phyloP scores from a whole-genome alignment of 2,888 invertebrate species.

The Selenia dentaria region DNA sequence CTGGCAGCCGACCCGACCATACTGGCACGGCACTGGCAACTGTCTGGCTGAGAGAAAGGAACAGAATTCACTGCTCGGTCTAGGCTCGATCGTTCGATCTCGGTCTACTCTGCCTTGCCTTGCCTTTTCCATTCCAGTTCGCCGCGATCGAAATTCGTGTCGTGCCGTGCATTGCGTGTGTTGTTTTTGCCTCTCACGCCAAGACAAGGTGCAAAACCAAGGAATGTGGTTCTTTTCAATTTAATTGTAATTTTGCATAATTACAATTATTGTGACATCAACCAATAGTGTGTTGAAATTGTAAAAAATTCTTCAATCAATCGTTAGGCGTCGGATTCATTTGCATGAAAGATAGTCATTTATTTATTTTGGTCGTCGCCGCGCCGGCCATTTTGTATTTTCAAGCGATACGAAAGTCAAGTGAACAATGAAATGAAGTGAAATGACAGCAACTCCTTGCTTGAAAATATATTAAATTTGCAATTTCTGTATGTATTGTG shows the following conservation, averaged over 20 bases:
- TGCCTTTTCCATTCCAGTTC: constrained; percentile 16
- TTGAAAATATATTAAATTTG: constrained; percentile 48
- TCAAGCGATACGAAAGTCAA: constrained; percentile 42
- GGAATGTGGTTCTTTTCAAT: constrained; percentile 6
- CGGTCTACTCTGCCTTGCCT: constrained; percentile 35
- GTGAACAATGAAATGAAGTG: constrained; percentile 17
- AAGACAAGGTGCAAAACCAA: constrained; percentile 2
- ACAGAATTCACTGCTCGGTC: constrained; percentile 44
- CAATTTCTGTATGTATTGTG: constrained; percentile 19
- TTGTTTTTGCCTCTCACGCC: constrained; percentile 3
- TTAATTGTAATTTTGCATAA: constrained; percentile 15
- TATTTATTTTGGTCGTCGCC: constrained; percentile 53
- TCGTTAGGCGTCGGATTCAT: constrained; percentile 22
- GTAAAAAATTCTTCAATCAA: constrained; percentile 18
- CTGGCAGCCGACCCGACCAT: constrained; percentile 49
- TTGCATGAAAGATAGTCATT: constrained; percentile 43
- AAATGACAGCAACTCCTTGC: constrained; percentile 57
- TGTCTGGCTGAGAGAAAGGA: constrained; percentile 62
- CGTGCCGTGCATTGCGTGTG: constrained; percentile 12
- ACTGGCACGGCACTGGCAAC: constrained; percentile 69
- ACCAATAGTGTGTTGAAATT: constrained; percentile 14
- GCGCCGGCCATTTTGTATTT: constrained; percentile 79
- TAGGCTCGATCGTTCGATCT: constrained; percentile 33
- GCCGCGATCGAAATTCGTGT: constrained; percentile 12
- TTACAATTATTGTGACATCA: constrained; percentile 14